Conservation (phyloP, 2,888 invertebrate species). For the Caenorhabditis angaria region DNA sequence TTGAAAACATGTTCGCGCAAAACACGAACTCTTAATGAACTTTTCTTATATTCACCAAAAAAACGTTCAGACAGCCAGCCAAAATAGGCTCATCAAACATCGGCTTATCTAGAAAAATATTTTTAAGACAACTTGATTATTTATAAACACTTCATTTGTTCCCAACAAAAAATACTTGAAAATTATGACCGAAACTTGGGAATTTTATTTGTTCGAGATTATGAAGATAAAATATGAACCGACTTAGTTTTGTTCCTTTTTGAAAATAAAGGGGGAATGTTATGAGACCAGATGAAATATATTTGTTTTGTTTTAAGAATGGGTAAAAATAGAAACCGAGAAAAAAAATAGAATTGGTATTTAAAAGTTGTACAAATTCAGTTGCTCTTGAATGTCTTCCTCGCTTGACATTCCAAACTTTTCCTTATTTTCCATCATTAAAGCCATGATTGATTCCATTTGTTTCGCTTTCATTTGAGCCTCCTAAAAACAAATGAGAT, state of each 20-base stretch:
- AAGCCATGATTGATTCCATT: conserved; percentile 61
- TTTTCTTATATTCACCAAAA: background rate
- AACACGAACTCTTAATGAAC: too few relatives aligned
- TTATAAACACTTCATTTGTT: background rate
- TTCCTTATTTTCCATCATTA: conserved; percentile 66
- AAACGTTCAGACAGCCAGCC: background rate
- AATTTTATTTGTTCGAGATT: too few relatives aligned
- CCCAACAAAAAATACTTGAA: background rate
- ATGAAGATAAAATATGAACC: too few relatives aligned
- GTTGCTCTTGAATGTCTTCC: conserved; percentile 64
- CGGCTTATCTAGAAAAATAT: background rate
- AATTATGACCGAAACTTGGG: too few relatives aligned
- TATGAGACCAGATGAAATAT: background rate
- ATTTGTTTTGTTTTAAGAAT: background rate
- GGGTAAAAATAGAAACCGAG: background rate
- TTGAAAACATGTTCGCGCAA: too few relatives aligned
- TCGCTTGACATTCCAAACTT: conserved; percentile 65
- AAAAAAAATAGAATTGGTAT: background rate
- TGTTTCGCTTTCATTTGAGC: conserved; percentile 55
- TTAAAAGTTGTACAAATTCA: conserved; percentile 65
- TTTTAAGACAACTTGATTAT: background rate
- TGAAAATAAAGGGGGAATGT: too few relatives aligned
- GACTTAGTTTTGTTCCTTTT: too few relatives aligned
- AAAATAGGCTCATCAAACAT: background rate
- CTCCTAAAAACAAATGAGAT: conserved; percentile 50